A percentile compares a stretch with the other conserved stretches of the same genome.
phyloP scores from a whole-genome alignment of 2,888 invertebrate genomes.

The Itoplectis maculator region DNA sequence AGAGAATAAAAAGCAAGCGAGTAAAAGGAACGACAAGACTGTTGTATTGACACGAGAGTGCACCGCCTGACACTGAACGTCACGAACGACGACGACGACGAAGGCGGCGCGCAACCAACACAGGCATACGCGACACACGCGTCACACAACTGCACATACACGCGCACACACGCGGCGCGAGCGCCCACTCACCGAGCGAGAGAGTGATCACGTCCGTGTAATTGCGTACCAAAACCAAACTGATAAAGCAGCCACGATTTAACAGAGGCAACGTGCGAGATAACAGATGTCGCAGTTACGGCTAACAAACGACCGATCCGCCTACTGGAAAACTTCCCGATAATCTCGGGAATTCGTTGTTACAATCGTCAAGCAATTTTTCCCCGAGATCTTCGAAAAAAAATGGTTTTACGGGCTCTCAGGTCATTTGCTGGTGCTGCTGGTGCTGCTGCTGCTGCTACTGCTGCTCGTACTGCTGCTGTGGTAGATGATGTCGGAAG shows the following conservation, averaged over 20 bases:
- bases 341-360: too few relatives aligned
- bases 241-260: slow-evolving; percentile 55
- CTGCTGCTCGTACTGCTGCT: too few relatives aligned
- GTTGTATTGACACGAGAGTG: slow-evolving; percentile 60
- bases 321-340: slow-evolving; percentile 28
- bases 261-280: slow-evolving; percentile 51
- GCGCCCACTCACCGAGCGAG: slow-evolving; percentile 33
- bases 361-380: too few relatives aligned
- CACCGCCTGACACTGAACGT: slow-evolving; percentile 71
- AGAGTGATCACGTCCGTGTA: slow-evolving; percentile 50
- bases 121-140: slow-evolving; percentile 47
- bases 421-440: too few relatives aligned
- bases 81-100: slow-evolving; percentile 41
- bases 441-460: too few relatives aligned
- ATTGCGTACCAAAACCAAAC: slow-evolving; percentile 65
- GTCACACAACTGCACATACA: slow-evolving; percentile 49
- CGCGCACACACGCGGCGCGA: slow-evolving; percentile 25
- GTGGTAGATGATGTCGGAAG: too few relatives aligned
- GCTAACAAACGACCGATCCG: slow-evolving; percentile 26
- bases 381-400: too few relatives aligned
- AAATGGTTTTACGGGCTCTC: too few relatives aligned
- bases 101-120: not conserved
- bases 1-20: slow-evolving; percentile 53
- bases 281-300: slow-evolving; percentile 56
- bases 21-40: slow-evolving; percentile 37